Conservation (phyloP, 1,140 invertebrate genomes). For the Nephila pilipes region DNA sequence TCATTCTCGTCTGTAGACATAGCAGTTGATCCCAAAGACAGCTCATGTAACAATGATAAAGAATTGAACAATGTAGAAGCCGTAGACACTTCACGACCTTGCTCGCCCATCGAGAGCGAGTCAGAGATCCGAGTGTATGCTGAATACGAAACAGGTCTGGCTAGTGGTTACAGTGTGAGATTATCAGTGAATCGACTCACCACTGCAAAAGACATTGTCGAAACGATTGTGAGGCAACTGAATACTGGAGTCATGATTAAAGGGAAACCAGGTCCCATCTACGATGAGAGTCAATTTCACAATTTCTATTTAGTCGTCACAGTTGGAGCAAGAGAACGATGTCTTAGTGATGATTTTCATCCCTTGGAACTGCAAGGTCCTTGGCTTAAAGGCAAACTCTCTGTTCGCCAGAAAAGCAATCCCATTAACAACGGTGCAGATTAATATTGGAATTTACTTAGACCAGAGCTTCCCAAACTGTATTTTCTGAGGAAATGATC, state of each 20-base stretch:
- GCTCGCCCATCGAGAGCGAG: not conserved
- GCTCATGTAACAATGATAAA: conserved; percentile 23
- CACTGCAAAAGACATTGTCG: conserved; percentile 95
- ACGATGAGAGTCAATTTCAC: conserved; percentile 84
- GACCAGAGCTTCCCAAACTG: conserved; percentile 33
- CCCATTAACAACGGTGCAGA: conserved; percentile 14
- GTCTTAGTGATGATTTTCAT: conserved; percentile 95
- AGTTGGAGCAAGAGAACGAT: conserved; percentile 94
- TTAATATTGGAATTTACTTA: not conserved
- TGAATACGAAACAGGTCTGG: conserved; percentile 96
- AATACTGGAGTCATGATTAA: conserved; percentile 95
- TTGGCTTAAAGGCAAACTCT: conserved; percentile 95
- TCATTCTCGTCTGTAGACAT: conserved; percentile 67
- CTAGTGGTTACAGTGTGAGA: conserved; percentile 94
- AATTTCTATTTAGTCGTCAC: conserved; percentile 97
- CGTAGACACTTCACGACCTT: not conserved
- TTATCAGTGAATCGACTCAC: conserved; percentile 94
- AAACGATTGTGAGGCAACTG: conserved; percentile 95
- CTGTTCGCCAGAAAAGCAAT: conserved; percentile 90
- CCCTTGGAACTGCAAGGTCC: conserved; percentile 95
- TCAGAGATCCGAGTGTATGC: conserved; percentile 89
- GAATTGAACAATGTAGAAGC: not conserved
- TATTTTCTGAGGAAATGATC: not conserved
- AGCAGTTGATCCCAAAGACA: conserved; percentile 49
- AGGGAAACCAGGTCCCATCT: conserved; percentile 91